These are phyloP conservation scores for Perca flavescens DNA, from an alignment of 2,113 vertebrate species.

Conservation along the genomic window DNA sequence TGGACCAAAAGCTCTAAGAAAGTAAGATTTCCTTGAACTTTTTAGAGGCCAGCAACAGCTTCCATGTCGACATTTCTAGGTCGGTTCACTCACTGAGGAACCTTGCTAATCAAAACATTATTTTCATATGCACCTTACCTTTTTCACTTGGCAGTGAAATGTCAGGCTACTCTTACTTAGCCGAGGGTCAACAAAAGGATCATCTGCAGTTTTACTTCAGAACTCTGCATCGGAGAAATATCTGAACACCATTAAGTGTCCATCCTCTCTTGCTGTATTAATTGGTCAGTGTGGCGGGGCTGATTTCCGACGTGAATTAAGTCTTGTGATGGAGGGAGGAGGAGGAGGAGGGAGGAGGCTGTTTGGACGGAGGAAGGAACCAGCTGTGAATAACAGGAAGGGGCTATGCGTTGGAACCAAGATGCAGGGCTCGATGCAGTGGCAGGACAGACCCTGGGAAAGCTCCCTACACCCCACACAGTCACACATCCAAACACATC, in stretches of 20 bases:
- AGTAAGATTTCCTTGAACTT: not conserved
- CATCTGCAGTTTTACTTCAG: not conserved
- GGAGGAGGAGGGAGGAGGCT: not conserved
- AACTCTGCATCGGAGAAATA: conserved; percentile 2
- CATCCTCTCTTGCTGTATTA: not conserved
- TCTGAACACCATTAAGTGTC: not conserved
- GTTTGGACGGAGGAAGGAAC: conserved; percentile 83
- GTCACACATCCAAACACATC: conserved; percentile 71
- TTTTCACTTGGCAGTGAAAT: conserved; percentile 13
- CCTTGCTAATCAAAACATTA: conserved; percentile 7
- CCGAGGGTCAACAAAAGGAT: not conserved
- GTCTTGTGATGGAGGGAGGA: not conserved
- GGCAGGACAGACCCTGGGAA: conserved; percentile 79
- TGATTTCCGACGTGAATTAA: conserved; percentile 28
- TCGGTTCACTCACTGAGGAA: not conserved
- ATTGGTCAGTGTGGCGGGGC: not conserved
- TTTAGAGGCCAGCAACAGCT: not conserved
- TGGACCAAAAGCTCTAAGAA: not conserved
- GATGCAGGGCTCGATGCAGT: conserved; percentile 29
- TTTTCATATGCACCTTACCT: not conserved
- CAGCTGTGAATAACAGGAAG: conserved; percentile 85
- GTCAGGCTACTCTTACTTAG: conserved; percentile 11
- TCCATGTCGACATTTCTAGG: conserved; percentile 4
- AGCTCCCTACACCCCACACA: conserved; percentile 48
- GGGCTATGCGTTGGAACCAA: conserved; percentile 58